phyloP scores from a whole-genome alignment of 2,888 invertebrate species.

The Andrena haemorrhoa region DNA sequence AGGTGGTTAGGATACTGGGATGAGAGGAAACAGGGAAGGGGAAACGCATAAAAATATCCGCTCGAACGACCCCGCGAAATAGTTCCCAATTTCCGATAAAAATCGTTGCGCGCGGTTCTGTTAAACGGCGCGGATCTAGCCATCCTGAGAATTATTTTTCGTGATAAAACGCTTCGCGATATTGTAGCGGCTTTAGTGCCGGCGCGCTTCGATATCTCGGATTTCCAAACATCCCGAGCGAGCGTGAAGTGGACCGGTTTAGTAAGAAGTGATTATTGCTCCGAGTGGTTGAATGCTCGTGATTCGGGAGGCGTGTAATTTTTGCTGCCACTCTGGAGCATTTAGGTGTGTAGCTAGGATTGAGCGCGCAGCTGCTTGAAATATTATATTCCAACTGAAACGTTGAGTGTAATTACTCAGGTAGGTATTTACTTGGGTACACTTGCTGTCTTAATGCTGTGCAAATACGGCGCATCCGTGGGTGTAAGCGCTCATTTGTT shows the following conservation, averaged over 20 bases:
- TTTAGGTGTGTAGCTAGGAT: neutral
- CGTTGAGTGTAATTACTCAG: conserved; percentile 40
- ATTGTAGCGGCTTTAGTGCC: neutral
- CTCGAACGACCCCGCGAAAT: conserved; percentile 51
- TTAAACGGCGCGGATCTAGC: conserved; percentile 32
- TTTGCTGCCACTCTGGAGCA: neutral
- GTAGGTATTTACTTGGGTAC: conserved; percentile 34
- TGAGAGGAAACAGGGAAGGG: conserved; percentile 13
- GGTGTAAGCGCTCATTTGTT: conserved; percentile 50
- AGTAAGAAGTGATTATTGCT: too few relatives aligned
- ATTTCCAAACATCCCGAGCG: neutral
- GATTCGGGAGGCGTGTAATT: too few relatives aligned
- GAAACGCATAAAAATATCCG: conserved; percentile 58
- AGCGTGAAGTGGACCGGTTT: neutral
- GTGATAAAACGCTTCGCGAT: conserved; percentile 1
- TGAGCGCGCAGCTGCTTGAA: neutral
- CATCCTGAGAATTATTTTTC: conserved; percentile 40
- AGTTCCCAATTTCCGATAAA: conserved; percentile 64
- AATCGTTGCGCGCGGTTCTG: conserved; percentile 40
- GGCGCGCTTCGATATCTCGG: neutral
- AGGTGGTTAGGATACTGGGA: conserved; percentile 1
- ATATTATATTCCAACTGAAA: conserved; percentile 25
- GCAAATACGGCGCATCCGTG: conserved; percentile 45
- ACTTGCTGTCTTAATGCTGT: conserved; percentile 44
- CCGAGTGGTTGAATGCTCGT: too few relatives aligned